phyloP scores from a whole-genome alignment of 2,113 vertebrate genomes.

The Heterocephalus glaber region DNA sequence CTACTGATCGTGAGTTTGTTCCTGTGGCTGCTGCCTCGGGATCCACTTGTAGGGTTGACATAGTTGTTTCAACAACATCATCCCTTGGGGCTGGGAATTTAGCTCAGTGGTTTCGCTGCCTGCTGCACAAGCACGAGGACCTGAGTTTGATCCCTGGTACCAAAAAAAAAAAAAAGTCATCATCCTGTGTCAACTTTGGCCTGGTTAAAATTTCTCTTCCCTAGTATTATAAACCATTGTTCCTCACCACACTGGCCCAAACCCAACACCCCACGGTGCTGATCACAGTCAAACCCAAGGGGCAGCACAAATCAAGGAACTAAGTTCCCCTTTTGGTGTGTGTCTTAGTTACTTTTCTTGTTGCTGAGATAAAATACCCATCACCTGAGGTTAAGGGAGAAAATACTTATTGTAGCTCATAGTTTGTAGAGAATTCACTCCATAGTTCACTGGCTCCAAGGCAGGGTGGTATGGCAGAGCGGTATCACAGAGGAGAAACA shows the following conservation, averaged over 20 bases:
- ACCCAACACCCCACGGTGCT: background rate
- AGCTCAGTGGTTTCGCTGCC: too few species aligned
- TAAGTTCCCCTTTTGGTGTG: background rate
- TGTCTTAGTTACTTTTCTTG: background rate
- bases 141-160: too few species aligned
- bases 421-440: background rate
- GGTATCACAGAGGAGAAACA: background rate
- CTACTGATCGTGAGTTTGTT: background rate
- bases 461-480: background rate
- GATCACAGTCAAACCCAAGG: too few species aligned
- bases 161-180: too few species aligned
- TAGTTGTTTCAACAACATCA: too few species aligned
- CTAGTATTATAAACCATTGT: rapidly evolving
- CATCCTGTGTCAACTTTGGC: background rate
- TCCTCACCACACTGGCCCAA: background rate
- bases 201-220: background rate
- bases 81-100: too few species aligned
- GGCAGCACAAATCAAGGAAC: background rate
- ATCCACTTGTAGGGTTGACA: background rate
- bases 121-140: too few species aligned
- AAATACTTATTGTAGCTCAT: background rate
- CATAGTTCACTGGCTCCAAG: background rate
- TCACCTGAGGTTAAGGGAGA: background rate
- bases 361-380: background rate
- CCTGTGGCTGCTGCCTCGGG: background rate